Conservation (phyloP, 2,113 vertebrate genomes). For the Centropus unirufus region DNA sequence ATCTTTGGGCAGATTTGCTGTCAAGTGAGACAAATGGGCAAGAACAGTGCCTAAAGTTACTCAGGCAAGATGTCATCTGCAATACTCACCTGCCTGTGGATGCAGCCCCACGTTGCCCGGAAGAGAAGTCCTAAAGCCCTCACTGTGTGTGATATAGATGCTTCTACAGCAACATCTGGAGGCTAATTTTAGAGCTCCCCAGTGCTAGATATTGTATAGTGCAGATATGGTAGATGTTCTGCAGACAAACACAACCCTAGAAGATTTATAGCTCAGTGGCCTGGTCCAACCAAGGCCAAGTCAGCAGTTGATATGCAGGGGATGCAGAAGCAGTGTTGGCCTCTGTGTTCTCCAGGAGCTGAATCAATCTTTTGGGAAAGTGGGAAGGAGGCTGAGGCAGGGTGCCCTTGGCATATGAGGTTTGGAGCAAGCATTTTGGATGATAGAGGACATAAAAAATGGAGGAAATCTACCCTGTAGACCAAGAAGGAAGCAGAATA, state of each 20-base stretch:
- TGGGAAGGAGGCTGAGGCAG: background rate
- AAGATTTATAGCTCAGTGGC: background rate
- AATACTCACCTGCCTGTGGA: background rate
- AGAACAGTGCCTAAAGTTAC: background rate
- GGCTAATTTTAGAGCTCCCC: background rate
- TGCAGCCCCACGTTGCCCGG: background rate
- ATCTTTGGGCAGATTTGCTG: background rate
- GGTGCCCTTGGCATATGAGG: background rate
- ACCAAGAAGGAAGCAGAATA: background rate
- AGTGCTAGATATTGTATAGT: background rate
- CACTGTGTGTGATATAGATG: background rate
- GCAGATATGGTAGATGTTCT: background rate
- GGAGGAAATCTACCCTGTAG: background rate
- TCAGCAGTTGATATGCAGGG: background rate
- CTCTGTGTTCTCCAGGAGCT: background rate
- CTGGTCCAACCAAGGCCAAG: background rate
- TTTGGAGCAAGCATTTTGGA: background rate
- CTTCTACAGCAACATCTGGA: background rate
- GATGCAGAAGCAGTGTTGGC: background rate
- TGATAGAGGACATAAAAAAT: background rate
- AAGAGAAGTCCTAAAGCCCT: background rate
- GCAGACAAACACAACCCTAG: background rate
- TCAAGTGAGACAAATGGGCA: fast-evolving
- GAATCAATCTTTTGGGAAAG: background rate
- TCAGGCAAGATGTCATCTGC: background rate